Evolutionary conservation across 2,888 invertebrate species (phyloP).

Genomic region (Epirrita christyi): DNA sequence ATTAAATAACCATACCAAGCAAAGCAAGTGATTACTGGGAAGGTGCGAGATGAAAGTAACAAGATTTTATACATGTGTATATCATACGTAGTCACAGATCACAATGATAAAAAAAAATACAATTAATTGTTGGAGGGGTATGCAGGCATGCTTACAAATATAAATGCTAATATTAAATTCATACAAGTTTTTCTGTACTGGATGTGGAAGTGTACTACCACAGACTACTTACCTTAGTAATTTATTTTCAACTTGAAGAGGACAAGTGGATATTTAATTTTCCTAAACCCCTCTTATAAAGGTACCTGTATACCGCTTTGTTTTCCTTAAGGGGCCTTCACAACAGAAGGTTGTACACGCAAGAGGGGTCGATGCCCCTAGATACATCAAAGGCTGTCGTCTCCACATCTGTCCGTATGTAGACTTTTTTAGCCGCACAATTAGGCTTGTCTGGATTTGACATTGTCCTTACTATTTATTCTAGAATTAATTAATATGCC

Average conservation of each 20-base stretch:
- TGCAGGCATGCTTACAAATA: too few relatives aligned
- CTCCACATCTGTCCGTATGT: slow-evolving; percentile 51
- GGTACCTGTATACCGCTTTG: slow-evolving; percentile 28
- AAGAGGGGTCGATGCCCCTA: slow-evolving; percentile 46
- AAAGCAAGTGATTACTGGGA: too few relatives aligned
- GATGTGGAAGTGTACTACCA: too few relatives aligned
- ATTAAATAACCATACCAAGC: too few relatives aligned
- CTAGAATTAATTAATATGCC: background rate
- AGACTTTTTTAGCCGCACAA: slow-evolving; percentile 69
- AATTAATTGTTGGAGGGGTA: too few relatives aligned
- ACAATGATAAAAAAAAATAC: too few relatives aligned
- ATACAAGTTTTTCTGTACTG: too few relatives aligned
- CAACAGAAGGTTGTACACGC: slow-evolving; percentile 35
- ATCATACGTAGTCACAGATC: too few relatives aligned
- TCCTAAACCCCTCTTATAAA: slow-evolving; percentile 22
- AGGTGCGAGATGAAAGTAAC: too few relatives aligned
- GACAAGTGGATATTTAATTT: slow-evolving; percentile 25
- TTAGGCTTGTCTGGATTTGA: slow-evolving; percentile 72
- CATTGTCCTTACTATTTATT: slow-evolving; percentile 53
- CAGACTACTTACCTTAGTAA: slow-evolving; percentile 10
- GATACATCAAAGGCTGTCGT: slow-evolving; percentile 57
- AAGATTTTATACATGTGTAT: too few relatives aligned
- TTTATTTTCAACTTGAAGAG: slow-evolving; percentile 14
- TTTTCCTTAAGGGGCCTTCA: slow-evolving; percentile 33
- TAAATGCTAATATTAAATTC: too few relatives aligned